phyloP scores from a whole-genome alignment of 2,888 invertebrate species.

The Dilophus febrilis region DNA sequence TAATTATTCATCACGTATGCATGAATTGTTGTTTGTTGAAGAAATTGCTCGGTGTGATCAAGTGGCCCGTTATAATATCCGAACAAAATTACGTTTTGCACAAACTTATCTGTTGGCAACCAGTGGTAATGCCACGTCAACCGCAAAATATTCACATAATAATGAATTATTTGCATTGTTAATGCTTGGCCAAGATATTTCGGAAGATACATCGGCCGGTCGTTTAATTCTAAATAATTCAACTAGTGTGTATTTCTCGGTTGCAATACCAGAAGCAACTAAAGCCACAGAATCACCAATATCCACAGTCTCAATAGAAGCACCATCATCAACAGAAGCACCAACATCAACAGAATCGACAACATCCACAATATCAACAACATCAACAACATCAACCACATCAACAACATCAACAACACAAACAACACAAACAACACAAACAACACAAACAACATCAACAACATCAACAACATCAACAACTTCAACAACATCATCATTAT shows the following conservation, averaged over 20 bases:
- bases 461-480: constrained; percentile 8
- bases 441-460: no score
- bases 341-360: no score
- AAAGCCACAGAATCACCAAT: no score
- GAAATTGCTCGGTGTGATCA: constrained; percentile 57
- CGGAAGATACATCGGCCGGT: constrained; percentile 68
- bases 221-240: constrained; percentile 61
- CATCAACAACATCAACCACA: no score
- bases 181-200: constrained; percentile 52
- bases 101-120: constrained; percentile 52
- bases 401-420: no score
- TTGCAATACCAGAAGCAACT: no score
- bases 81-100: constrained; percentile 41
- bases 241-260: constrained; percentile 41
- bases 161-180: constrained; percentile 63
- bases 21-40: constrained; percentile 57
- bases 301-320: no score
- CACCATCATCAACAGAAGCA: no score
- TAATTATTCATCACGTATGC: constrained; percentile 56
- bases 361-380: no score
- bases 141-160: constrained; percentile 56
- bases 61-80: constrained; percentile 50
- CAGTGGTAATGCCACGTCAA: constrained; percentile 46
- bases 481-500: no score
- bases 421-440: no score